Conservation (phyloP, 1,140 invertebrate genomes). For the Drosophila orena region DNA sequence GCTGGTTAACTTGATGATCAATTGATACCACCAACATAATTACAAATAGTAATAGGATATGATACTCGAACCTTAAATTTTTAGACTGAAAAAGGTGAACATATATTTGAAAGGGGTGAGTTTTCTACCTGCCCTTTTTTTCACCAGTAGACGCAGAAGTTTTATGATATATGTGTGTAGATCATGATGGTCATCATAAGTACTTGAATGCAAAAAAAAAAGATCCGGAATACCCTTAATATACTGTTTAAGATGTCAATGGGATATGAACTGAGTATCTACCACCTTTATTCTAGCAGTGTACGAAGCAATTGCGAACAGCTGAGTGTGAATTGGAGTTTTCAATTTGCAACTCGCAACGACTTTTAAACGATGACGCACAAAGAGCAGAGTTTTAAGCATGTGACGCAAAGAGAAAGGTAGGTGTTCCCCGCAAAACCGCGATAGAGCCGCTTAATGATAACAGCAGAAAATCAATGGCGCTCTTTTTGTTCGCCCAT, state of each 20-base stretch:
- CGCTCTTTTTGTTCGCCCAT: conserved; percentile 8
- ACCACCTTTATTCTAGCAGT: background rate
- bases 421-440: conserved; percentile 24
- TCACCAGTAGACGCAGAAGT: too few relatives aligned
- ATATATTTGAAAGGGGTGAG: too few relatives aligned
- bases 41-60: too few relatives aligned
- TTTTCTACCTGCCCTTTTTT: too few relatives aligned
- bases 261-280: background rate
- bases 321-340: conserved; percentile 31
- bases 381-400: conserved; percentile 56
- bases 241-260: background rate
- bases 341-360: conserved; percentile 18
- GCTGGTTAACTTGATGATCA: too few relatives aligned
- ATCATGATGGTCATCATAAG: too few relatives aligned
- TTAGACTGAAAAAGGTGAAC: too few relatives aligned
- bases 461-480: conserved; percentile 30
- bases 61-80: too few relatives aligned
- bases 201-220: too few relatives aligned
- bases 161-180: too few relatives aligned
- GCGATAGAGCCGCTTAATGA: conserved; percentile 28
- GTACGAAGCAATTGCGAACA: conserved; percentile 4
- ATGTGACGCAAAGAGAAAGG: conserved; percentile 51
- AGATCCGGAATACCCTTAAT: too few relatives aligned
- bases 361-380: conserved; percentile 50
- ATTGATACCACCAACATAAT: too few relatives aligned